These are phyloP conservation scores for Semibalanus balanoides DNA, from an alignment of 1,140 invertebrate genomes.

Conservation along the genomic window DNA sequence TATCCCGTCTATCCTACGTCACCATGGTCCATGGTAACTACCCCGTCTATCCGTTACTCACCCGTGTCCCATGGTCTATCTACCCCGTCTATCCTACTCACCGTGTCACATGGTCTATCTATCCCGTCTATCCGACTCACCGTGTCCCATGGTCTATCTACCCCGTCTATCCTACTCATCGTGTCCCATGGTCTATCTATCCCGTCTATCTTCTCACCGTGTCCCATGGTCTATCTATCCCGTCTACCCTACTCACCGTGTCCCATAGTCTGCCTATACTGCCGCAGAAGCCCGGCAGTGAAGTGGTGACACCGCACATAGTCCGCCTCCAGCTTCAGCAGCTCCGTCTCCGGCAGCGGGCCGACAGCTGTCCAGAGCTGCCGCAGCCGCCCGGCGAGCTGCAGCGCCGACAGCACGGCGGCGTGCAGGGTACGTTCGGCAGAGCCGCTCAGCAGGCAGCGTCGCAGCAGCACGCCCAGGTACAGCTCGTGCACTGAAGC, in stretches of 20 bases:
- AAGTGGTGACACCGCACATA: neutral
- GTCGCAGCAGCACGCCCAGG: neutral
- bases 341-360: neutral
- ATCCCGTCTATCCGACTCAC: neutral
- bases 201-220: neutral
- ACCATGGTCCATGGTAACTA: too few relatives aligned
- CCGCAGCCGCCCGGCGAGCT: neutral
- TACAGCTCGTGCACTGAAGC: neutral
- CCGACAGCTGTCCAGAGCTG: neutral
- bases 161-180: neutral
- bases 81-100: neutral
- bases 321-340: conserved; percentile 1
- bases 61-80: too few relatives aligned
- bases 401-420: neutral
- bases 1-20: too few relatives aligned
- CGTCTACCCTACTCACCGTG: neutral
- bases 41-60: too few relatives aligned
- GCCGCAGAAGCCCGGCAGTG: neutral
- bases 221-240: neutral
- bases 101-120: neutral
- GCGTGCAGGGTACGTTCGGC: neutral
- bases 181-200: neutral
- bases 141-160: neutral
- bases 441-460: neutral
- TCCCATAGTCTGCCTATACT: neutral